Evolutionary conservation across 2,888 invertebrate genomes (phyloP), one percentile per base, ranked within the genome.

Genomic region (Metallyticus violacea): DNA sequence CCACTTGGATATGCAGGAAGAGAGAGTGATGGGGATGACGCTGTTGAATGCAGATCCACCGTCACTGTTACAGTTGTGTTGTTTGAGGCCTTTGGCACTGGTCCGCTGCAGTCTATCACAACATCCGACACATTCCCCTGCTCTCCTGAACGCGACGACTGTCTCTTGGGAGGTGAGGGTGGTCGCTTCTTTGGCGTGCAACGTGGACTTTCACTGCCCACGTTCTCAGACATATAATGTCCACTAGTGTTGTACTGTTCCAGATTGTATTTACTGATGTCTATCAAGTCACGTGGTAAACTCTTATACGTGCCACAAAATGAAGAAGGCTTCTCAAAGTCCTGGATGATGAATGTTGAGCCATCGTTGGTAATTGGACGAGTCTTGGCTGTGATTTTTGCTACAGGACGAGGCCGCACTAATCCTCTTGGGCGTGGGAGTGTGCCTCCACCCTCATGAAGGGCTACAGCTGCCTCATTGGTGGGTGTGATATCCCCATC

Each of bases 401-500:
- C 96, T 22, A 97, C 95, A 0, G 97, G 96, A 84, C 97, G 93
- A 6, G 97, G 97, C 88, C 97, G 94, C 28, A 97, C 96, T 22
- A 96, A 93, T 0, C 96, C 96, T 88, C 97, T 93, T 5, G 97
- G 97, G 86, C 98, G 94, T 0, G 98, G 97, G 88, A 98, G 91
- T 0, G 98, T 98, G 7, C 97, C 97, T 1, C 97, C 96, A 0
- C 97, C 97, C 89, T 96, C 96, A 89, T 91, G 91, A 87, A 92
- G 91, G 62, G 88, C 87, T 27, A 88, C 86, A 28, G 83, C 83
- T 85, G 85, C 86, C 77, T 86, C 86, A 91, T 97, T 97, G 81
- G 97, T 97, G 22, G 96, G 96, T 62, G 97, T 97, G 88, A 97
- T 96, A 91, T 98, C 97, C 26, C 97, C 97, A 91, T 97, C 97